These are phyloP conservation scores for Drosophila dunni DNA, from an alignment of 1,140 invertebrate species.

Conservation along the genomic window DNA sequence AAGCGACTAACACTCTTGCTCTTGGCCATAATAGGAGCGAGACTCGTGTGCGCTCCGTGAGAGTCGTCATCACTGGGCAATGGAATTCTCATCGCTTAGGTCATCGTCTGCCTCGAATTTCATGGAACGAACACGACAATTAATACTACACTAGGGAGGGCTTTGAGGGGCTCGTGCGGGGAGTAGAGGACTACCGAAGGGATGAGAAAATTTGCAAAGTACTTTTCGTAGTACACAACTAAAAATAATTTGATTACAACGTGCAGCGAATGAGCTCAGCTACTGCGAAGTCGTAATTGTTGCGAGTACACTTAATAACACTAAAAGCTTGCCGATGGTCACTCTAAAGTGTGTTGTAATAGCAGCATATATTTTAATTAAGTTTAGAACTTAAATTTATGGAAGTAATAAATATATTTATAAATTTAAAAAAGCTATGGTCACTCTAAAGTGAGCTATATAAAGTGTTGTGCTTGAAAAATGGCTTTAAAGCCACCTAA, in stretches of 20 bases:
- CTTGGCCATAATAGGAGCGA: conserved; percentile 29
- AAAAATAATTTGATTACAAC: conserved; percentile 47
- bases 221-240: conserved; percentile 33
- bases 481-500: too few species aligned
- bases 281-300: neutral
- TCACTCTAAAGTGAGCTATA: neutral
- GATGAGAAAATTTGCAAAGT: conserved; percentile 8
- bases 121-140: conserved; percentile 24
- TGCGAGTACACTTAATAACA: neutral
- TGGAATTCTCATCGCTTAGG: conserved; percentile 28
- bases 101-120: conserved; percentile 33
- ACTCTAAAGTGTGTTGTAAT: neutral
- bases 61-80: conserved; percentile 9
- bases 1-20: conserved; percentile 37
- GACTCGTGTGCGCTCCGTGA: neutral
- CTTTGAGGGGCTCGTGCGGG: neutral
- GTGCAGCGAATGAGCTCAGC: conserved; percentile 34
- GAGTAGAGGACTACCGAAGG: neutral
- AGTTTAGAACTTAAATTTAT: too few species aligned
- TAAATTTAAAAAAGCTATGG: neutral
- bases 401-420: too few species aligned
- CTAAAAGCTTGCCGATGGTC: neutral
- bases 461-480: too few species aligned
- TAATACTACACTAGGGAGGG: conserved; percentile 1
- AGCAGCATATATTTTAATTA: too few species aligned